Conservation (phyloP, 2,888 invertebrate genomes). For the Ferrisia virgata region DNA sequence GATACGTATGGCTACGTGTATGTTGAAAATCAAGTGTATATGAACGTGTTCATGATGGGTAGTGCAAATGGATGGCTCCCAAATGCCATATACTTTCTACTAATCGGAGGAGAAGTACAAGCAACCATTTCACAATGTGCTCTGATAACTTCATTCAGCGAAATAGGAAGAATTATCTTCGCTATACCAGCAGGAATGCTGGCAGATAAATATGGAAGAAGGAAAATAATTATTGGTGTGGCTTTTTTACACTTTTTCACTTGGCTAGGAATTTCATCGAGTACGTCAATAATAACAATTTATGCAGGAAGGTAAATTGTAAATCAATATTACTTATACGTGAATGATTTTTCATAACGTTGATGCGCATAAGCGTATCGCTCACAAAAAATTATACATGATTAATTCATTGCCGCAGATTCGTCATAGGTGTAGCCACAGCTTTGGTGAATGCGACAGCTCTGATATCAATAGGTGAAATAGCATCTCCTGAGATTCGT, state of each 20-base stretch:
- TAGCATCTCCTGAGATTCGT: slow-evolving; percentile 48
- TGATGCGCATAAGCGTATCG: too few relatives aligned
- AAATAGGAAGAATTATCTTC: neutral
- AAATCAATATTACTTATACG: too few relatives aligned
- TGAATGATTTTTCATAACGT: too few relatives aligned
- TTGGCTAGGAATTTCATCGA: neutral
- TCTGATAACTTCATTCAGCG: neutral
- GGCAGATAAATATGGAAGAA: neutral
- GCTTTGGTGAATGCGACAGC: neutral
- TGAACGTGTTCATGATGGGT: slow-evolving; percentile 4
- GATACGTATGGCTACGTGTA: too few relatives aligned
- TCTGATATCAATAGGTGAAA: neutral
- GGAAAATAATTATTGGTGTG: neutral
- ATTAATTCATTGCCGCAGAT: too few relatives aligned
- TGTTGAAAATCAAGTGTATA: neutral
- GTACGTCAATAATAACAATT: neutral
- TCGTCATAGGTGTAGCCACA: neutral
- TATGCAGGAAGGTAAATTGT: neutral
- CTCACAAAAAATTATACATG: too few relatives aligned
- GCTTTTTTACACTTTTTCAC: neutral
- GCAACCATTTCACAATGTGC: neutral
- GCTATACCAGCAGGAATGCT: neutral
- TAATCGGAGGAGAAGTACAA: neutral
- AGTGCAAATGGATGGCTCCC: neutral
- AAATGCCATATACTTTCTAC: neutral